Conservation (phyloP, 2,888 invertebrate genomes). For the Xestoiulus laeticollis region DNA sequence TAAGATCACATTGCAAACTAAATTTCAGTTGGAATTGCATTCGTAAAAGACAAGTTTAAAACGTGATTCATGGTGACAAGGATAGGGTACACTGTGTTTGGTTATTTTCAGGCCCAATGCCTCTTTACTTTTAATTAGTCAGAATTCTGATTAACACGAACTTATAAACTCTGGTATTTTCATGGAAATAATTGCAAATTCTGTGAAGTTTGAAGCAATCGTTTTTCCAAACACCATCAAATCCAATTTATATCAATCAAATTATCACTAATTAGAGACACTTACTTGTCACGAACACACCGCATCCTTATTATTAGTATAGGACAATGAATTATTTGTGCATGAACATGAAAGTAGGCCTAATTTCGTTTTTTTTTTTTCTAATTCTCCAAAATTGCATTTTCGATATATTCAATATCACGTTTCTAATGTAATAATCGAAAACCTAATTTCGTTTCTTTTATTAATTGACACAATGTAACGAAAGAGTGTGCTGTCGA, state of each 20-base stretch:
- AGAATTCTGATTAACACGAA: no score
- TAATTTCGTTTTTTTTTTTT: background rate
- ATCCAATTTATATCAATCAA: background rate
- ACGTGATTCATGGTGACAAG: no score
- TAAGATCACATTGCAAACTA: no score
- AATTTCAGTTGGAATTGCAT: no score
- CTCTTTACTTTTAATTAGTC: no score
- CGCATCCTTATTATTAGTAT: background rate
- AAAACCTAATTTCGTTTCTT: background rate
- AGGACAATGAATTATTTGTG: background rate
- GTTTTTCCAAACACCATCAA: background rate
- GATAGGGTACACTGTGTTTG: no score
- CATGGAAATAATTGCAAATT: no score
- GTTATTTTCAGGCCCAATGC: no score
- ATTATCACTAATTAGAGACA: background rate
- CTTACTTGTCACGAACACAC: background rate
- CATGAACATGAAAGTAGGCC: background rate
- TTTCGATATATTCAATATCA: background rate
- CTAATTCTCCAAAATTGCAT: background rate
- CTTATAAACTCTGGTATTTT: no score
- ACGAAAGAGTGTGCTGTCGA: background rate
- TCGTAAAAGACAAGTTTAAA: no score
- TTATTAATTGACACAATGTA: background rate
- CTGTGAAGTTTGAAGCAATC: no score
- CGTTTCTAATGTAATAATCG: background rate